These are phyloP conservation scores for Epirrhoe alternata DNA, from an alignment of 2,888 invertebrate genomes.

Conservation along the genomic window DNA sequence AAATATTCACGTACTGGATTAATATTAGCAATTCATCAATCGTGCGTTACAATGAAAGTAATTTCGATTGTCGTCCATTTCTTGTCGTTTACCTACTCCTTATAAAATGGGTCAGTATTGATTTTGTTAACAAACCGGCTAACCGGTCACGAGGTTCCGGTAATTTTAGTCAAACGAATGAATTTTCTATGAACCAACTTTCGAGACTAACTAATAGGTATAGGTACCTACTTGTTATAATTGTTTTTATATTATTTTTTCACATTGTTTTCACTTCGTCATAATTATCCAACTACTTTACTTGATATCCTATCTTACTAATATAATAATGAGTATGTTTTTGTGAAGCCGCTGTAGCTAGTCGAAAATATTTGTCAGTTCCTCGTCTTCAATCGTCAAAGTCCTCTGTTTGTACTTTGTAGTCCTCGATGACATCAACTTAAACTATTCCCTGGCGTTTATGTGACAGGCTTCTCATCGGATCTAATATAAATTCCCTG, in stretches of 20 bases:
- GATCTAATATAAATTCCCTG: constrained; percentile 32
- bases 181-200: constrained; percentile 27
- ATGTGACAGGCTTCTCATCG: constrained; percentile 15
- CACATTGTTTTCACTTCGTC: too few species aligned
- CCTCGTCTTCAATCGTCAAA: too few species aligned
- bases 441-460: neutral
- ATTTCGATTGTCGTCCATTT: constrained; percentile 40
- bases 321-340: too few species aligned
- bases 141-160: constrained; percentile 38
- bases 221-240: too few species aligned
- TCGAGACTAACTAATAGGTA: neutral
- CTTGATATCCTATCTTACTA: too few species aligned
- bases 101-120: constrained; percentile 52
- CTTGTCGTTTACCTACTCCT: constrained; percentile 30
- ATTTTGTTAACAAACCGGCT: constrained; percentile 47
- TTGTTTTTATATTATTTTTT: too few species aligned
- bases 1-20: neutral
- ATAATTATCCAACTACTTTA: too few species aligned
- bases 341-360: too few species aligned
- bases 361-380: too few species aligned
- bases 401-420: neutral
- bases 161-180: constrained; percentile 36
- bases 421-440: neutral
- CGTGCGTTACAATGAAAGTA: constrained; percentile 32
- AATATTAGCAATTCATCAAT: constrained; percentile 32